These are phyloP conservation scores for Drosophila melanosoma DNA, from an alignment of 2,888 invertebrate species.

Conservation along the genomic window DNA sequence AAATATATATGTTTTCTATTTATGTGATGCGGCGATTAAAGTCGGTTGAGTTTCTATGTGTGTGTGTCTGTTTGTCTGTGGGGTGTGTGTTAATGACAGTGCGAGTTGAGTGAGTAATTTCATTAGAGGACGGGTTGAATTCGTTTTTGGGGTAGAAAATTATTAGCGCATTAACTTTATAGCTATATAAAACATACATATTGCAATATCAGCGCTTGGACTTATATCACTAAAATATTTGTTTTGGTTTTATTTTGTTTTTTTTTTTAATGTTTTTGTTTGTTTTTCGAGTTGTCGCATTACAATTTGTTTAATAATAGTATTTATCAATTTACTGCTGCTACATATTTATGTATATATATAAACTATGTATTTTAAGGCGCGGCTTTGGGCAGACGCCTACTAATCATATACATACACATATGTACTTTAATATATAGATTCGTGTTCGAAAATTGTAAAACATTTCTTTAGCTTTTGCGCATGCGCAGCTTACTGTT, in stretches of 20 bases:
- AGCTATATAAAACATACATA: conserved; percentile 50
- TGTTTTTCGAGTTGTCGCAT: conserved; percentile 14
- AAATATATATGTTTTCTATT: conserved; percentile 16
- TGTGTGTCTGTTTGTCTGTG: not conserved
- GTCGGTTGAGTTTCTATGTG: conserved; percentile 18
- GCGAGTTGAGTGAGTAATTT: conserved; percentile 55
- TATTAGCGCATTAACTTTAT: conserved; percentile 39
- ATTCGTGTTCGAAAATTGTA: conserved; percentile 72
- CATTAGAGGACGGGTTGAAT: conserved; percentile 65
- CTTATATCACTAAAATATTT: conserved; percentile 66
- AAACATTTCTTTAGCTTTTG: conserved; percentile 54
- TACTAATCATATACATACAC: conserved; percentile 55
- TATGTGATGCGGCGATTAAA: conserved; percentile 22
- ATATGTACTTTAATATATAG: conserved; percentile 49
- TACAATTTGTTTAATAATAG: conserved; percentile 44
- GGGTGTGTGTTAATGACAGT: conserved; percentile 19
- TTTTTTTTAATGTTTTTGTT: conserved; percentile 16
- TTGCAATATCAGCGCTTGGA: conserved; percentile 66
- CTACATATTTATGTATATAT: conserved; percentile 29
- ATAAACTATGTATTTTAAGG: conserved; percentile 61
- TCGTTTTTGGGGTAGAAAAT: conserved; percentile 28
- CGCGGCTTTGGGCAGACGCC: conserved; percentile 51
- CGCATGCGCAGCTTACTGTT: conserved; percentile 29
- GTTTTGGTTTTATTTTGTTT: conserved; percentile 54
- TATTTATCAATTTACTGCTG: conserved; percentile 41